Percentiles rank a stretch among this genome's conserved stretches.
phyloP scores from a whole-genome alignment of 2,797 vertebrate genomes.

The Micrastur ruficollis region DNA sequence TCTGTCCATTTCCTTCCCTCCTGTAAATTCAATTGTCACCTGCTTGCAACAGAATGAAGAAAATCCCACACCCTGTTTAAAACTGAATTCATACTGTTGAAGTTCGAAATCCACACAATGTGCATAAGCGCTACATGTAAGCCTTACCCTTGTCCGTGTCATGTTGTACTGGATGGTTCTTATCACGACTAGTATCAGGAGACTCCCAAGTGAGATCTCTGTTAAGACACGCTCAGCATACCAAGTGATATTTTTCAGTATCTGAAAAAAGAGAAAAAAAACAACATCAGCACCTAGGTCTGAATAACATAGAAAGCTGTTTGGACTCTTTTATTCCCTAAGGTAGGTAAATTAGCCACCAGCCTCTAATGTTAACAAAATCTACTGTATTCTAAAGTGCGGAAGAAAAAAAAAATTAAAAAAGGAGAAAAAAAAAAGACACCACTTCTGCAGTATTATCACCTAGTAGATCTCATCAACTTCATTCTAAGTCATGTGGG shows the following conservation, averaged over 20 bases:
- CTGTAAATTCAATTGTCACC: background rate
- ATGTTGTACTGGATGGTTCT: conserved; percentile 99
- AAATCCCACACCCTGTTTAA: background rate
- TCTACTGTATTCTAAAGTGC: background rate
- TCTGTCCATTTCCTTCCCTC: background rate
- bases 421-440: too few relatives aligned
- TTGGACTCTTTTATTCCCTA: background rate
- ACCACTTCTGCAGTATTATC: background rate
- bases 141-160: conserved; percentile 93
- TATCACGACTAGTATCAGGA: conserved; percentile 96
- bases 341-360: background rate
- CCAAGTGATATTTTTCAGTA: conserved; percentile 94
- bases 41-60: background rate
- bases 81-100: background rate
- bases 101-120: background rate
- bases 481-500: background rate
- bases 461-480: background rate
- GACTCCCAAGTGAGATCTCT: conserved; percentile 95
- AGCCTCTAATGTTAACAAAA: background rate
- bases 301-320: background rate
- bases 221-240: conserved; percentile 94
- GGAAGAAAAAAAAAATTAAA: background rate
- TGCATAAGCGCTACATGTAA: rapidly evolving
- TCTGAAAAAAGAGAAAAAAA: conserved; percentile 69
- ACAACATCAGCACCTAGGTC: background rate